Evolutionary conservation across 1,140 invertebrate species (phyloP).

Genomic region (Drosophila ogumai): DNA sequence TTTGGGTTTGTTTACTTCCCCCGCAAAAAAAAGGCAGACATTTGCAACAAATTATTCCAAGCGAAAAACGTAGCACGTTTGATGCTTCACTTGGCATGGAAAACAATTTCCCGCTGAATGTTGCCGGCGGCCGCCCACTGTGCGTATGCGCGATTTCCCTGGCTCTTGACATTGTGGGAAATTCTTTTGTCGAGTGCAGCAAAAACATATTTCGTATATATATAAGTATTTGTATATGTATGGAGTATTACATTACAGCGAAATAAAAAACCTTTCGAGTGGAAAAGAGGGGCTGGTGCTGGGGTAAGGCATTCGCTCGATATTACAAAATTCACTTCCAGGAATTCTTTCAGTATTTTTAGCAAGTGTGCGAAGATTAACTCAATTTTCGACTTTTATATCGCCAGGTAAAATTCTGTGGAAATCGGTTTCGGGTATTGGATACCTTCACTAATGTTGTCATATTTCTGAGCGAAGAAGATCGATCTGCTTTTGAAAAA

Average conservation of each 20-base stretch:
- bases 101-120: constrained; percentile 10
- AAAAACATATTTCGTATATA: constrained; percentile 33
- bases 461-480: not conserved
- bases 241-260: constrained; percentile 64
- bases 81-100: constrained; percentile 32
- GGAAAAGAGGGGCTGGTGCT: constrained; percentile 3
- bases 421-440: constrained; percentile 4
- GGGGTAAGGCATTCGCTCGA: constrained; percentile 23
- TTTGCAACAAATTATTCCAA: constrained; percentile 43
- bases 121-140: constrained; percentile 39
- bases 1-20: constrained; percentile 12
- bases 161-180: constrained; percentile 75
- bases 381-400: constrained; percentile 45
- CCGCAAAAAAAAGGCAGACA: constrained; percentile 7
- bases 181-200: constrained; percentile 73
- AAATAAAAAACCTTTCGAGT: constrained; percentile 30
- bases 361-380: constrained; percentile 16
- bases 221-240: constrained; percentile 10
- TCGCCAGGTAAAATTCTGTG: constrained; percentile 17
- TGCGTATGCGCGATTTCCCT: constrained; percentile 72
- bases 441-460: constrained; percentile 1
- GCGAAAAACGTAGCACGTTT: constrained; percentile 26
- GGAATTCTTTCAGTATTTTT: constrained; percentile 58
- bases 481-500: constrained; percentile 1
- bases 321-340: constrained; percentile 74